These are phyloP conservation scores for Anableps anableps DNA, from an alignment of 2,797 vertebrate species.

Conservation along the genomic window DNA sequence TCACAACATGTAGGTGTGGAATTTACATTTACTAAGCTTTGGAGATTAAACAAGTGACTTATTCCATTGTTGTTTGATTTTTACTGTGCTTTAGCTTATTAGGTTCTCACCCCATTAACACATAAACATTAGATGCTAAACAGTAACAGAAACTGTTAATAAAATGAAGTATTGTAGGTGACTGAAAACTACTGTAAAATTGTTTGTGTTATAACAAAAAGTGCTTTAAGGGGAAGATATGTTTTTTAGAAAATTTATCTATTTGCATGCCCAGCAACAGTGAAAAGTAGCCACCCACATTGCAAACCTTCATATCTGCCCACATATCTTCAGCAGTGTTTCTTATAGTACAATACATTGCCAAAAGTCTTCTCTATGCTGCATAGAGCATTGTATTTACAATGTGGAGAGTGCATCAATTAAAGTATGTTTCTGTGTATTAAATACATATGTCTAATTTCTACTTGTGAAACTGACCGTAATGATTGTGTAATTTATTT, in stretches of 20 bases:
- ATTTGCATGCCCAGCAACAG: slow-evolving; percentile 57
- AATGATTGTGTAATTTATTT: slow-evolving; percentile 23
- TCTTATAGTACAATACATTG: slow-evolving; percentile 24
- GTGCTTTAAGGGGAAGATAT: slow-evolving; percentile 31
- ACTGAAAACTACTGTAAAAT: neutral
- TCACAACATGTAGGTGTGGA: slow-evolving; percentile 10
- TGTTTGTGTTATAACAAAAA: neutral
- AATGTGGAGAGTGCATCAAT: neutral
- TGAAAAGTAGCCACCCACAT: slow-evolving; percentile 70
- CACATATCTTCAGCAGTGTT: slow-evolving; percentile 49
- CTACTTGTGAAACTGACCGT: neutral
- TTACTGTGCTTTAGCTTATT: neutral
- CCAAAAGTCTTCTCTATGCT: slow-evolving; percentile 19
- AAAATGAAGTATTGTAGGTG: neutral
- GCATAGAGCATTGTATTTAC: neutral
- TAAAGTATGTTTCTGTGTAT: neutral
- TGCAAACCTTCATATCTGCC: slow-evolving; percentile 55
- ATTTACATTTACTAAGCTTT: neutral
- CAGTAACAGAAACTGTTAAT: neutral
- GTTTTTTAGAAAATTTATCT: slow-evolving; percentile 40
- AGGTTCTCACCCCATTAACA: neutral
- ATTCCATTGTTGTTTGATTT: neutral
- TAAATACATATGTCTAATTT: slow-evolving; percentile 7
- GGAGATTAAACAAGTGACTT: neutral
- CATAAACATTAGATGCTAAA: neutral